A percentile compares a stretch with the other conserved stretches of the same genome.
Conservation (phyloP, 1,140 invertebrate species). For the Scaptomyza hsui region DNA sequence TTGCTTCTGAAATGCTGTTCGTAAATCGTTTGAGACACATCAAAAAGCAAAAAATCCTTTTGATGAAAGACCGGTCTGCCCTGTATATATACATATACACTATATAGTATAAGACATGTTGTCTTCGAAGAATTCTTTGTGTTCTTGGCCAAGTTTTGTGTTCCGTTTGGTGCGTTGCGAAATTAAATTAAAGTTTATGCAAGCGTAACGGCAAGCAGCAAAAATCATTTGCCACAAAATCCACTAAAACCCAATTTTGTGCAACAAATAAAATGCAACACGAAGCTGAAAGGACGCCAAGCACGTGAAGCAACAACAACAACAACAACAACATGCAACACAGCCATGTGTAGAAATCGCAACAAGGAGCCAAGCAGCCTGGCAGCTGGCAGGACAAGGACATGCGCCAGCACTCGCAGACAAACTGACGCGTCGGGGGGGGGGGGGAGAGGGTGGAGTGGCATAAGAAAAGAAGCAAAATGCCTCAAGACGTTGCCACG, state of each 20-base stretch:
- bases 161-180: conserved; percentile 38
- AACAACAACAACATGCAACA: conserved; percentile 5
- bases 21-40: conserved; percentile 18
- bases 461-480: conserved; percentile 27
- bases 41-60: conserved; percentile 9
- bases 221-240: conserved; percentile 81
- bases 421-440: conserved; percentile 16
- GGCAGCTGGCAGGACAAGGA: conserved; percentile 26
- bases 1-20: neutral
- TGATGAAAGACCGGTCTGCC: neutral
- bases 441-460: neutral
- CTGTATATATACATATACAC: too few species aligned
- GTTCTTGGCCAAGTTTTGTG: conserved; percentile 18
- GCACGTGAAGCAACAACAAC: conserved; percentile 1
- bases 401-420: conserved; percentile 37
- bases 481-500: conserved; percentile 53
- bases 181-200: conserved; percentile 81
- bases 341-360: conserved; percentile 21
- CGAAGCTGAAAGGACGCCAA: conserved; percentile 29
- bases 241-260: conserved; percentile 79
- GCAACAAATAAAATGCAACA: conserved; percentile 75
- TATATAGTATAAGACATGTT: neutral
- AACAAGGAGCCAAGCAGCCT: conserved; percentile 9
- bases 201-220: conserved; percentile 78
- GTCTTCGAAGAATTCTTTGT: conserved; percentile 1